Evolutionary conservation across 2,113 vertebrate genomes (phyloP).

Genomic region (Anarrhichthys ocellatus): DNA sequence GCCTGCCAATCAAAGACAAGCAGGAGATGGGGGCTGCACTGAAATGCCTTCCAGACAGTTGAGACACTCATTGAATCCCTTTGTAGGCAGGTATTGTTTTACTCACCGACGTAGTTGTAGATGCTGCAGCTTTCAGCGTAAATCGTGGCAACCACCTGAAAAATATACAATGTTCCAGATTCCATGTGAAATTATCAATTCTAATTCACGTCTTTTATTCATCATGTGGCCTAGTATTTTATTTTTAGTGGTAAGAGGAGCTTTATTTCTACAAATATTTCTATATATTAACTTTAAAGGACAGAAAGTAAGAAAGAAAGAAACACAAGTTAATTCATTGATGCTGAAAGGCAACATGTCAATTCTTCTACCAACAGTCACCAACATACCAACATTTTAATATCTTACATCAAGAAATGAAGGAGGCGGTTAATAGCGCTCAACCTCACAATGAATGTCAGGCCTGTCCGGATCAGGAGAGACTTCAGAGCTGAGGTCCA

Average conservation of each 20-base stretch:
- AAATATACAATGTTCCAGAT: slow-evolving; percentile 17
- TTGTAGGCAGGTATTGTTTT: slow-evolving; percentile 38
- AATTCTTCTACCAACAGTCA: background rate
- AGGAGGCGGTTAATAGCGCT: background rate
- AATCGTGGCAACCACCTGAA: background rate
- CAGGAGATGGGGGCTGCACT: slow-evolving; percentile 43
- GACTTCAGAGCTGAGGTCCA: too few relatives aligned
- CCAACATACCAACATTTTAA: background rate
- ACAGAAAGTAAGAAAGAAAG: too few relatives aligned
- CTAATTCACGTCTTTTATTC: background rate
- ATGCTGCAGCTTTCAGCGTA: slow-evolving; percentile 13
- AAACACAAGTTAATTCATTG: background rate
- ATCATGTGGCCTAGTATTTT: background rate
- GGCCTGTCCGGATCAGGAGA: background rate
- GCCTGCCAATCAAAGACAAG: slow-evolving; percentile 47
- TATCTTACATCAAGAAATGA: background rate
- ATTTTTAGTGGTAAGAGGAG: background rate
- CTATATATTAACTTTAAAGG: too few relatives aligned
- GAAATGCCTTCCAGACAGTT: slow-evolving; percentile 59
- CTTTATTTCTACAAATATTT: slow-evolving; percentile 17
- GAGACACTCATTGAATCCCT: slow-evolving; percentile 56
- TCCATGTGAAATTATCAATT: background rate
- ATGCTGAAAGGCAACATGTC: background rate
- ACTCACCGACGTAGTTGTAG: slow-evolving; percentile 13
- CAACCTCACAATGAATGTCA: background rate